Conservation (phyloP, 1,140 invertebrate species). For the Parasteatoda tepidariorum region DNA sequence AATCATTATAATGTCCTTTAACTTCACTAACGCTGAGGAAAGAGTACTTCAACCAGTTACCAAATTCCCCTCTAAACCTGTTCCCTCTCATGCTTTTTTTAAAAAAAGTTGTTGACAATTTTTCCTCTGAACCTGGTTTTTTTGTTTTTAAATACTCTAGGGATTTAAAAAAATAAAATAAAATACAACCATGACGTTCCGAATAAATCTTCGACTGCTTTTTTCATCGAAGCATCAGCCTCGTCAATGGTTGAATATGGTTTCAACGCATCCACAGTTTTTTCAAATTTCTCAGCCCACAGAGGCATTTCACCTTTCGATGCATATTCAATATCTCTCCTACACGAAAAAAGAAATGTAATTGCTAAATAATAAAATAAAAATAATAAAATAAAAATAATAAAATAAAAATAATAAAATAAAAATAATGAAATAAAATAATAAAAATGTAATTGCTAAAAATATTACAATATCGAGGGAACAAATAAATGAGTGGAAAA, state of each 20-base stretch:
- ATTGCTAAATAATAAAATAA: background rate
- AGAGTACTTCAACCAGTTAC: too few relatives aligned
- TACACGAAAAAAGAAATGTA: background rate
- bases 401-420: background rate
- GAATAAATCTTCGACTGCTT: constrained; percentile 10
- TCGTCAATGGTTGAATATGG: background rate
- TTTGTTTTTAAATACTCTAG: too few relatives aligned
- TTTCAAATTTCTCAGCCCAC: constrained; percentile 31
- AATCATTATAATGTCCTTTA: too few relatives aligned
- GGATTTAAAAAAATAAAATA: too few relatives aligned
- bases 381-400: background rate
- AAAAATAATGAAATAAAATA: background rate
- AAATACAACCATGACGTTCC: constrained; percentile 4
- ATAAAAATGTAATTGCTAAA: too few relatives aligned
- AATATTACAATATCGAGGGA: too few relatives aligned
- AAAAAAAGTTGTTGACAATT: too few relatives aligned
- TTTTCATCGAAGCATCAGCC: constrained; percentile 15
- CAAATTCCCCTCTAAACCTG: background rate
- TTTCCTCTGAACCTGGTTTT: too few relatives aligned
- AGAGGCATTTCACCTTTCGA: background rate
- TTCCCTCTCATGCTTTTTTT: background rate
- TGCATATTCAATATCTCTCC: constrained; percentile 29
- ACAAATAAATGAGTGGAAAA: too few relatives aligned
- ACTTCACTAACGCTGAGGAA: too few relatives aligned
- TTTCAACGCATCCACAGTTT: background rate